A percentile compares a stretch with the other conserved stretches of the same genome.
These are phyloP conservation scores for Chironomus tentans DNA, from an alignment of 2,888 invertebrate genomes.

Conservation along the genomic window DNA sequence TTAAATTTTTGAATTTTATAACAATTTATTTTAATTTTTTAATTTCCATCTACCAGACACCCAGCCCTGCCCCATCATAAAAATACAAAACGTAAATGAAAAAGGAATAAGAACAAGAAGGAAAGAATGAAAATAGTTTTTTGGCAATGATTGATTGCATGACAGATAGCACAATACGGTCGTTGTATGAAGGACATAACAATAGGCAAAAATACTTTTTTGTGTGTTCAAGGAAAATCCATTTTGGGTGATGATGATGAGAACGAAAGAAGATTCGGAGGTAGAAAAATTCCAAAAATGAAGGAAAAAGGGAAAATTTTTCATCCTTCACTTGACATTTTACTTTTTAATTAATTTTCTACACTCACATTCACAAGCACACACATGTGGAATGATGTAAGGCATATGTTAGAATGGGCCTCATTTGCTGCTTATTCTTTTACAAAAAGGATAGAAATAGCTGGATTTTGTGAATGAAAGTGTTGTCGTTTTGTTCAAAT, in stretches of 20 bases:
- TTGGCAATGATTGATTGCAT: constrained; percentile 21
- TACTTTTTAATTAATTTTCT: constrained; percentile 15
- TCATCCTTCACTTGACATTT: neutral
- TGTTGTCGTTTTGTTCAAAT: no score
- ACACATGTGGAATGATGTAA: neutral
- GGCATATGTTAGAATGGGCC: constrained; percentile 2
- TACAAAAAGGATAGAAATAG: no score
- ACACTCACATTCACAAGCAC: neutral
- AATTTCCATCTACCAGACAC: no score
- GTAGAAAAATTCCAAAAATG: no score
- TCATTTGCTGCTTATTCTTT: neutral
- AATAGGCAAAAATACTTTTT: neutral
- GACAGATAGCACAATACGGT: constrained; percentile 3
- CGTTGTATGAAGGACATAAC: constrained; percentile 17
- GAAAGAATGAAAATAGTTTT: constrained; percentile 14
- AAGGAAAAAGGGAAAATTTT: neutral
- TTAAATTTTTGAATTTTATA: no score
- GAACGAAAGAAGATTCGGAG: no score
- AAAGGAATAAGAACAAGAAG: neutral
- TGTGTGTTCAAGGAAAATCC: neutral
- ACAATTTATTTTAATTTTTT: no score
- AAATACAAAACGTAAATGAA: neutral
- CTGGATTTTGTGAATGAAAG: no score
- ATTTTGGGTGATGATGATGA: neutral
- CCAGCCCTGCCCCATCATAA: no score